These are phyloP conservation scores for Nemoura dubitans DNA, from an alignment of 2,888 invertebrate genomes.

Conservation along the genomic window DNA sequence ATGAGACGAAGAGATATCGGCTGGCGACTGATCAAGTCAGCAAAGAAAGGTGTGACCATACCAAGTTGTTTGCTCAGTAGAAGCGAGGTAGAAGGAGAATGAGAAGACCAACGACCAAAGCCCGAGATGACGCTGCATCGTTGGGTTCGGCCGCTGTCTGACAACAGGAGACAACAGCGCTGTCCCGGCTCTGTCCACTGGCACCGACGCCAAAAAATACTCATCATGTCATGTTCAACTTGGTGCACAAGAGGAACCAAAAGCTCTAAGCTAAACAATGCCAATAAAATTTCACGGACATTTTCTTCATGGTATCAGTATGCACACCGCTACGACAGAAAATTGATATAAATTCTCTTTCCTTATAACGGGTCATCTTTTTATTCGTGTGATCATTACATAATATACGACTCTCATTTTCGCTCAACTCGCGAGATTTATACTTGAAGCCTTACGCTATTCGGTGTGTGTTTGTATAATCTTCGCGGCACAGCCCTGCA, in stretches of 20 bases:
- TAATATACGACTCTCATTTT: background rate
- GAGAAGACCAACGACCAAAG: background rate
- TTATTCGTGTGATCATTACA: background rate
- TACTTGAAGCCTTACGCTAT: background rate
- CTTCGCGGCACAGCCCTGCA: background rate
- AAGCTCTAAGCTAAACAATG: background rate
- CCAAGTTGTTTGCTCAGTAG: background rate
- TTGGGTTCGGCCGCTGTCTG: too few species aligned
- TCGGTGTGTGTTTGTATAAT: background rate
- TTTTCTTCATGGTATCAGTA: background rate
- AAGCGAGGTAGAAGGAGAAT: background rate
- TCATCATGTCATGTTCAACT: background rate
- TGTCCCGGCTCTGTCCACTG: background rate
- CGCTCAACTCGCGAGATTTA: background rate
- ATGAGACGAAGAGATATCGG: background rate
- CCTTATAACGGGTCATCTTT: background rate
- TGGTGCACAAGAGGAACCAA: background rate
- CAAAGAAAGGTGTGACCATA: background rate
- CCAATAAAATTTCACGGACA: background rate
- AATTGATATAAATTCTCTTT: background rate
- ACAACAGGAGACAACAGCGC: too few species aligned
- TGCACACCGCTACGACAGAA: background rate
- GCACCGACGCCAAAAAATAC: background rate
- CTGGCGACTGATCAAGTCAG: background rate
- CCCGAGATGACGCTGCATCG: background rate